Evolutionary conservation across 2,888 invertebrate species (phyloP).

Genomic region (Leucoma salicis): DNA sequence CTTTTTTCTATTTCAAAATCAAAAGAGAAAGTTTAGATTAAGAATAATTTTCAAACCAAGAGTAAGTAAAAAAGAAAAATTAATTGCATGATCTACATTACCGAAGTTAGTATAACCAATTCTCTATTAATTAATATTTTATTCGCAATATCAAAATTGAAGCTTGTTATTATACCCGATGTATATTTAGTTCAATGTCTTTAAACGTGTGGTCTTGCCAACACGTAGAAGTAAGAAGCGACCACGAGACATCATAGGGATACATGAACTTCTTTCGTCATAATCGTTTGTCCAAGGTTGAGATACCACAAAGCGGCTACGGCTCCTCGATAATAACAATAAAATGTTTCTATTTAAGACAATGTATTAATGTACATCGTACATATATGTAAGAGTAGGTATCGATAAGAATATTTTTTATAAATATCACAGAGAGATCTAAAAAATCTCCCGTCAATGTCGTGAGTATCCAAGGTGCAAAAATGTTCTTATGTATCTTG

Average conservation of each 20-base stretch:
- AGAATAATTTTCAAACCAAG: too few species aligned
- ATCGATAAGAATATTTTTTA: too few species aligned
- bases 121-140: background rate
- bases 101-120: background rate
- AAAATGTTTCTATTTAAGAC: too few species aligned
- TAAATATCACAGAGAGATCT: too few species aligned
- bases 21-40: too few species aligned
- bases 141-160: background rate
- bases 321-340: too few species aligned
- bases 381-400: too few species aligned
- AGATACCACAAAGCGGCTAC: background rate
- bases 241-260: background rate
- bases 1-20: too few species aligned
- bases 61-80: conserved; percentile 1
- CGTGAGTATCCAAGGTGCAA: too few species aligned
- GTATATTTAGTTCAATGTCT: conserved; percentile 4
- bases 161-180: background rate
- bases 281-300: background rate
- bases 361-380: too few species aligned
- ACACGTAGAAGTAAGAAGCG: background rate
- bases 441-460: too few species aligned
- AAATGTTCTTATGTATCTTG: too few species aligned
- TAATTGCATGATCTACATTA: background rate
- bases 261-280: conserved; percentile 2
- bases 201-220: conserved; percentile 6